Evolutionary conservation across 1,140 invertebrate species (phyloP).

Genomic region (Drosophila bipectinata): DNA sequence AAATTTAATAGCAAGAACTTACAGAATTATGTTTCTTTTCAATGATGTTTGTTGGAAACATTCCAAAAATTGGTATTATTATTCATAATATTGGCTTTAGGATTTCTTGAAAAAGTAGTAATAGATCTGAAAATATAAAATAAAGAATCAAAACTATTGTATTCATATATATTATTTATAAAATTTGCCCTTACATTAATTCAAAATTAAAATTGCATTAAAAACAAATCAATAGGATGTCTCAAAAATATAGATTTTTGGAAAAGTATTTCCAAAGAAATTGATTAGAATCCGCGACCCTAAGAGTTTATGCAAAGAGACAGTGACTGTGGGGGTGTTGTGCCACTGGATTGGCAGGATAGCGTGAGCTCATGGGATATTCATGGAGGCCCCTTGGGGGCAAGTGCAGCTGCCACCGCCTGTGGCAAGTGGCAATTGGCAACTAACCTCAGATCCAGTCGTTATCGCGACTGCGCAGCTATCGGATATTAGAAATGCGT

Average conservation of each 20-base stretch:
- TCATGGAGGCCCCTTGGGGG: slow-evolving; percentile 38
- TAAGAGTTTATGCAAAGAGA: not conserved
- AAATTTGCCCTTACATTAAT: too few species aligned
- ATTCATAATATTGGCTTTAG: too few species aligned
- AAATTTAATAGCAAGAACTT: too few species aligned
- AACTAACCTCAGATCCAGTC: slow-evolving; percentile 12
- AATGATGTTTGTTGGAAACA: too few species aligned
- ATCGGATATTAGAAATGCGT: slow-evolving; percentile 1
- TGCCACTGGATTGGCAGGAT: not conserved
- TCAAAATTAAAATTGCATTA: not conserved
- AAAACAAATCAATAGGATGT: not conserved
- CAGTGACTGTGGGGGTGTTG: not conserved
- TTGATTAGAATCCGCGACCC: slow-evolving; percentile 1
- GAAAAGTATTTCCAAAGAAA: not conserved
- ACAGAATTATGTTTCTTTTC: too few species aligned
- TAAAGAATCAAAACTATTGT: too few species aligned
- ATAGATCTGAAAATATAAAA: not conserved
- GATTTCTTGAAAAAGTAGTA: not conserved
- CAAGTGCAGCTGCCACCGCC: slow-evolving; percentile 9
- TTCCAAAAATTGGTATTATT: too few species aligned
- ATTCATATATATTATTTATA: too few species aligned
- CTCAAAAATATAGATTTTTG: not conserved
- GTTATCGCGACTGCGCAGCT: slow-evolving; percentile 45
- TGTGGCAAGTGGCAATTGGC: too few species aligned
- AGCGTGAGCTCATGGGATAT: slow-evolving; percentile 60